These are phyloP conservation scores for Syrista parreyssii DNA, from an alignment of 2,888 invertebrate genomes.

Conservation along the genomic window DNA sequence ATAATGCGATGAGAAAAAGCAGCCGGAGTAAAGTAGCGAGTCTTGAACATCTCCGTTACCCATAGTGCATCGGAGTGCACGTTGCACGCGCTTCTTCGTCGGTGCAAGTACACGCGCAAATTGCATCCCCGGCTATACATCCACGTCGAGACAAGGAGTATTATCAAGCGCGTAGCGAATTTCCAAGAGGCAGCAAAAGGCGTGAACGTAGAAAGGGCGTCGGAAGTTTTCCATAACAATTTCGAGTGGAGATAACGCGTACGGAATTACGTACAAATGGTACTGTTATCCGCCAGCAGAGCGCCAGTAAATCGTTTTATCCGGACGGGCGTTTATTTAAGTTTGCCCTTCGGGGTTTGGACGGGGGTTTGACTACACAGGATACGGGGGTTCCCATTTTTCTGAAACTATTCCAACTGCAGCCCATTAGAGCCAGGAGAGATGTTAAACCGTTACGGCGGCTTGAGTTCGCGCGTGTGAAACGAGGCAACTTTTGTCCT, in stretches of 20 bases:
- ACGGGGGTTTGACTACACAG: slow-evolving; percentile 11
- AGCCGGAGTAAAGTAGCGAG: no score
- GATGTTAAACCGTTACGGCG: slow-evolving; percentile 48
- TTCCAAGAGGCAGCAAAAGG: slow-evolving; percentile 19
- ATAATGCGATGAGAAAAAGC: no score
- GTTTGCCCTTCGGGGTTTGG: slow-evolving; percentile 44
- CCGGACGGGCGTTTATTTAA: slow-evolving; percentile 54
- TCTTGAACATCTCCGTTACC: no score
- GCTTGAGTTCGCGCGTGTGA: slow-evolving; percentile 36
- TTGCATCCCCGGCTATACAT: no score
- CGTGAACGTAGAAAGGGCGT: slow-evolving; percentile 33
- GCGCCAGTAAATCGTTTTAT: slow-evolving; percentile 57
- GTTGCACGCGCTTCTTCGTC: no score
- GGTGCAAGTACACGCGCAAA: no score
- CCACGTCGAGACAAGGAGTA: no score
- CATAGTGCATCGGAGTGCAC: no score
- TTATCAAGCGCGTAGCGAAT: no score
- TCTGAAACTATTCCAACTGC: slow-evolving; percentile 57
- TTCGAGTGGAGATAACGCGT: slow-evolving; percentile 34
- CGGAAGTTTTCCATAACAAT: slow-evolving; percentile 41
- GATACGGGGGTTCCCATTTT: slow-evolving; percentile 43
- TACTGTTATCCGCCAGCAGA: slow-evolving; percentile 51
- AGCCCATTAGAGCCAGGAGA: slow-evolving; percentile 50
- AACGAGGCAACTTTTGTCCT: slow-evolving; percentile 50
- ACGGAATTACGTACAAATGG: slow-evolving; percentile 53